A percentile compares a stretch with the other conserved stretches of the same genome.
These are phyloP conservation scores for Heliconius eleuchia DNA, from an alignment of 1,140 invertebrate species.

Conservation along the genomic window DNA sequence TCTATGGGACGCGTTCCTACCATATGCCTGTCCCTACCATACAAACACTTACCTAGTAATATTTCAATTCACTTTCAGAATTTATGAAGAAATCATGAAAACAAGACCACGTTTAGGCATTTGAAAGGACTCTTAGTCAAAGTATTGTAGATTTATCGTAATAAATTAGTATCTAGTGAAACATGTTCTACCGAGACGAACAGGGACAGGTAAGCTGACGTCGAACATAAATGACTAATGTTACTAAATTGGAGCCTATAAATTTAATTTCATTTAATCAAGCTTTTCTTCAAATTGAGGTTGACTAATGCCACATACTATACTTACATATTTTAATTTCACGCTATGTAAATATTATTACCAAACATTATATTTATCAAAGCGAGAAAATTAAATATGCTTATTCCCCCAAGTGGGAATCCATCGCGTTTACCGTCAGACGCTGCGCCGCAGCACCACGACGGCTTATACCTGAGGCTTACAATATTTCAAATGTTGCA, in stretches of 20 bases:
- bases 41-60: not conserved
- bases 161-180: not conserved
- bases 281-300: no score
- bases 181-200: not conserved
- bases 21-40: no score
- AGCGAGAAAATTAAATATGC: no score
- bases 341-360: no score
- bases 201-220: not conserved
- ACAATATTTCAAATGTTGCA: not conserved
- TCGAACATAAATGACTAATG: constrained; percentile 22
- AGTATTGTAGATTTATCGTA: constrained; percentile 1
- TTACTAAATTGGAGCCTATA: not conserved
- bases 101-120: not conserved
- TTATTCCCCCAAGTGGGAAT: no score
- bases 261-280: not conserved
- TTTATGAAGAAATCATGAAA: constrained; percentile 2
- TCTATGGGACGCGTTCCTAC: no score
- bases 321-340: no score
- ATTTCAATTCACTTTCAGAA: not conserved
- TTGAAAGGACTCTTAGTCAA: not conserved
- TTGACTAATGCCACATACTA: no score
- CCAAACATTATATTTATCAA: no score
- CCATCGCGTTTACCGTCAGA: not conserved
- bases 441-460: no score
- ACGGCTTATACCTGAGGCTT: not conserved